Percentiles rank a stretch among this genome's conserved stretches.
These are phyloP conservation scores for Taurulus bubalis DNA, from an alignment of 2,113 vertebrate genomes.

Conservation along the genomic window DNA sequence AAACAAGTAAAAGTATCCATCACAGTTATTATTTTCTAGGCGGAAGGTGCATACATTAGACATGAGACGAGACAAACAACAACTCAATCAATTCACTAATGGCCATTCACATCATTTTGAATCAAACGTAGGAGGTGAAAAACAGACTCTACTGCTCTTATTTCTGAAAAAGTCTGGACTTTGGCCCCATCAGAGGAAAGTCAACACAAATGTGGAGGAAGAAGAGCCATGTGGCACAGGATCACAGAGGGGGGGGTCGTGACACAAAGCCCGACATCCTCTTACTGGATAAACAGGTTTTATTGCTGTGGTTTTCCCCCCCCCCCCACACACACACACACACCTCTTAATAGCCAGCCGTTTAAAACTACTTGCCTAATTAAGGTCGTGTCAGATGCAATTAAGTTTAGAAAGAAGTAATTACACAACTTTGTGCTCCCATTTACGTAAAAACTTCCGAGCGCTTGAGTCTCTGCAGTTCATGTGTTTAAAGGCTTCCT, in stretches of 20 bases:
- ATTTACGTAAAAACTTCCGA: slow-evolving; percentile 32
- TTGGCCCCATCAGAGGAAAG: slow-evolving; percentile 14
- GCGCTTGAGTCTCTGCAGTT: slow-evolving; percentile 13
- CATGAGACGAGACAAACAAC: too few relatives aligned
- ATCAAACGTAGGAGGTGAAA: background rate
- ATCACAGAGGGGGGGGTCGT: slow-evolving; percentile 45
- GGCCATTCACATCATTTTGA: background rate
- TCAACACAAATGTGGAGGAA: slow-evolving; percentile 33
- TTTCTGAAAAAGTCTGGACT: slow-evolving; percentile 21
- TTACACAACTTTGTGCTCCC: slow-evolving; percentile 34
- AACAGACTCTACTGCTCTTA: background rate
- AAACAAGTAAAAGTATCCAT: background rate
- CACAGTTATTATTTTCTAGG: background rate
- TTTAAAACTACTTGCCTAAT: slow-evolving; percentile 67
- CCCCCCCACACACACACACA: slow-evolving; percentile 34
- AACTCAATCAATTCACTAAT: too few relatives aligned
- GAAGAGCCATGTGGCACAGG: slow-evolving; percentile 27
- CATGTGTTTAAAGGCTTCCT: slow-evolving; percentile 44
- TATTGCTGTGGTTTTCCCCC: slow-evolving; percentile 61
- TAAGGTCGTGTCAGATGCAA: slow-evolving; percentile 63
- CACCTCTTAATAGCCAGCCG: slow-evolving; percentile 41
- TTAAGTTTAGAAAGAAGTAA: slow-evolving; percentile 62
- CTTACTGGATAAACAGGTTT: slow-evolving; percentile 78
- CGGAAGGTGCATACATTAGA: too few relatives aligned
- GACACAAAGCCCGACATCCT: slow-evolving; percentile 71